These are phyloP conservation scores for Pitta sordida DNA, from an alignment of 2,113 vertebrate species.

Conservation along the genomic window DNA sequence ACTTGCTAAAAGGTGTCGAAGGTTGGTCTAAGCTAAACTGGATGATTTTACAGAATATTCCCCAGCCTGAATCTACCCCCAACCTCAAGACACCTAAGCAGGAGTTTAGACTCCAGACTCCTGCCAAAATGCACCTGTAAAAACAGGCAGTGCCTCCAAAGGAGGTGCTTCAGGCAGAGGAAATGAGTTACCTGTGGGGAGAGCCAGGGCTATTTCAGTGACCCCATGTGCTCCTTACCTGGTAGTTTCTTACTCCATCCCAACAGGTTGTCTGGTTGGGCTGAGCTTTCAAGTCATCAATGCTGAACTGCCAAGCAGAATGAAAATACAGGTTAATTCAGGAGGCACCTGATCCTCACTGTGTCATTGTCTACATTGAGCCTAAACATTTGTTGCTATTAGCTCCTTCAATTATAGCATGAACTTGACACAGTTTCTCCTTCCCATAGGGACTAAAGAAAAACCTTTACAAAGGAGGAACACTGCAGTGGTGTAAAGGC, in stretches of 20 bases:
- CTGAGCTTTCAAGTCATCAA: conserved; percentile 89
- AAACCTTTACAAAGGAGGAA: neutral
- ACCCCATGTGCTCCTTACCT: conserved; percentile 71
- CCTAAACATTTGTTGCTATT: neutral
- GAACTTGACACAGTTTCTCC: neutral
- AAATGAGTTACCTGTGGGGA: neutral
- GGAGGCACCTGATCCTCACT: neutral
- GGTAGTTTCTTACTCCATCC: conserved; percentile 96
- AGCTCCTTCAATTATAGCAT: neutral
- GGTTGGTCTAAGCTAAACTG: neutral
- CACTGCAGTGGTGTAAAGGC: neutral
- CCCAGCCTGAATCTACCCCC: neutral
- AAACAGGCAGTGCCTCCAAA: neutral
- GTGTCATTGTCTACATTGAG: neutral
- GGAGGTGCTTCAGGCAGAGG: neutral
- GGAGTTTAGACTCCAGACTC: neutral
- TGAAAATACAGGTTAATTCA: neutral
- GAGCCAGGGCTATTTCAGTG: neutral
- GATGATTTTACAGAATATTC: neutral
- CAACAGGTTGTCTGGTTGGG: conserved; percentile 87
- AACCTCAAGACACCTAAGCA: neutral
- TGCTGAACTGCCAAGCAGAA: conserved; percentile 83
- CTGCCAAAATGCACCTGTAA: neutral
- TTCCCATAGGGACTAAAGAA: neutral
- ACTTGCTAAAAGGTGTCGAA: neutral